Evolutionary conservation across 2,113 vertebrate genomes (phyloP).

Genomic region (Platysternon megacephalum): DNA sequence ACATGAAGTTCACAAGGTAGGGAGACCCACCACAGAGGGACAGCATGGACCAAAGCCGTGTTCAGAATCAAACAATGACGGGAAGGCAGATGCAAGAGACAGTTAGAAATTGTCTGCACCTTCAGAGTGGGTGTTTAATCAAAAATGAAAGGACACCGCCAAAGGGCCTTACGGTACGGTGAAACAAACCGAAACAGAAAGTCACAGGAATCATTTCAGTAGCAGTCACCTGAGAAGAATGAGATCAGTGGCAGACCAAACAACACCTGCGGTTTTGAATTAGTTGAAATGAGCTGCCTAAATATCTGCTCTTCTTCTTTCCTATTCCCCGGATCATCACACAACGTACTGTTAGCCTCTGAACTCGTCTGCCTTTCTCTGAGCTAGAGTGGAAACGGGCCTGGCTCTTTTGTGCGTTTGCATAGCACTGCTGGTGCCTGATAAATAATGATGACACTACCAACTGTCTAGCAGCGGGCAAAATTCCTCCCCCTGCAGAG

Average conservation of each 20-base stretch:
- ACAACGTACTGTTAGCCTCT: accelerated
- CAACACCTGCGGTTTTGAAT: accelerated
- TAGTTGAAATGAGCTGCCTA: neutral
- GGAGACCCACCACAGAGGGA: neutral
- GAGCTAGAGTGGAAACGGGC: neutral
- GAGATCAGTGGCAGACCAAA: accelerated
- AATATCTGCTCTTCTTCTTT: neutral
- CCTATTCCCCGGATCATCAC: neutral
- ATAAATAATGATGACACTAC: neutral
- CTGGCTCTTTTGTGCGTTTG: accelerated
- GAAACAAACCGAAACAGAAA: neutral
- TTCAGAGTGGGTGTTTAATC: slow-evolving; percentile 41
- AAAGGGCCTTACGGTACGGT: accelerated
- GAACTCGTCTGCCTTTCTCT: neutral
- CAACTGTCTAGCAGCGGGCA: neutral
- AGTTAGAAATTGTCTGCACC: neutral
- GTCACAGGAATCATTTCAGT: neutral
- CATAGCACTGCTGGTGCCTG: neutral
- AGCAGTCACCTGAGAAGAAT: neutral
- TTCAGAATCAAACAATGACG: accelerated
- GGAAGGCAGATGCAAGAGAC: neutral
- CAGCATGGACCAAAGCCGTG: accelerated
- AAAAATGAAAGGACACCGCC: slow-evolving; percentile 1
- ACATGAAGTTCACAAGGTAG: neutral
- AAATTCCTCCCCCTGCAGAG: neutral